Conservation (phyloP, 2,797 vertebrate species). For the Lates japonicus region DNA sequence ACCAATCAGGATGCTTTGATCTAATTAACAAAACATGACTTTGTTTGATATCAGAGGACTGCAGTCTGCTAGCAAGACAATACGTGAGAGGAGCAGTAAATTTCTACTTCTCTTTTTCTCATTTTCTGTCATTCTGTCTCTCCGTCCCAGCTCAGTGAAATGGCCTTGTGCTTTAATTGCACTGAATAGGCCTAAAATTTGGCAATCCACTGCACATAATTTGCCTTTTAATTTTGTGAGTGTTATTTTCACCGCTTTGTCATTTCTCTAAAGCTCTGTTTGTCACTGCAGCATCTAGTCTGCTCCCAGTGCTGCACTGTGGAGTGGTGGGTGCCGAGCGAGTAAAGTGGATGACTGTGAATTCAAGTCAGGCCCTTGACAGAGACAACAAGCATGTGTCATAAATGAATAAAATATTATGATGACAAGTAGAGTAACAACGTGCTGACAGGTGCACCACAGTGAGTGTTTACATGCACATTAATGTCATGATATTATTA, state of each 20-base stretch:
- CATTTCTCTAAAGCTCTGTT: conserved; percentile 18
- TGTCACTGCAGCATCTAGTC: conserved; percentile 13
- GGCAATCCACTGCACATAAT: conserved; percentile 15
- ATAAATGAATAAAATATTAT: conserved; percentile 53
- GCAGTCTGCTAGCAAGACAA: conserved; percentile 31
- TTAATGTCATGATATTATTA: conserved; percentile 41
- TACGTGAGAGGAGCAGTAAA: conserved; percentile 28
- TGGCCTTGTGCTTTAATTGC: conserved; percentile 10
- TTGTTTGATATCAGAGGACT: conserved; percentile 44
- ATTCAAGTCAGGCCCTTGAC: conserved; percentile 31
- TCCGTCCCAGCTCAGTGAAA: neutral
- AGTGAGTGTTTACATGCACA: conserved; percentile 25
- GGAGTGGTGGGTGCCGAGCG: neutral
- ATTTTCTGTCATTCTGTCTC: conserved; percentile 6
- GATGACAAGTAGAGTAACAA: conserved; percentile 18
- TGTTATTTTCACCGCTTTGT: conserved; percentile 3
- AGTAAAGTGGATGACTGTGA: conserved; percentile 3
- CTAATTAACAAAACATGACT: conserved; percentile 56
- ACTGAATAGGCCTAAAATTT: conserved; percentile 8
- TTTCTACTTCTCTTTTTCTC: conserved; percentile 2
- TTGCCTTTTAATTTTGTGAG: conserved; percentile 9
- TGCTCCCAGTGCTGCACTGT: neutral
- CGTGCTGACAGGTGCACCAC: conserved; percentile 19
- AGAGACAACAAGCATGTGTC: conserved; percentile 25
- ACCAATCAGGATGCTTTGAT: conserved; percentile 58